Evolutionary conservation across 2,113 vertebrate genomes (phyloP), one percentile per base, ranked within the genome.

Genomic region (Sigmodon hispidus): DNA sequence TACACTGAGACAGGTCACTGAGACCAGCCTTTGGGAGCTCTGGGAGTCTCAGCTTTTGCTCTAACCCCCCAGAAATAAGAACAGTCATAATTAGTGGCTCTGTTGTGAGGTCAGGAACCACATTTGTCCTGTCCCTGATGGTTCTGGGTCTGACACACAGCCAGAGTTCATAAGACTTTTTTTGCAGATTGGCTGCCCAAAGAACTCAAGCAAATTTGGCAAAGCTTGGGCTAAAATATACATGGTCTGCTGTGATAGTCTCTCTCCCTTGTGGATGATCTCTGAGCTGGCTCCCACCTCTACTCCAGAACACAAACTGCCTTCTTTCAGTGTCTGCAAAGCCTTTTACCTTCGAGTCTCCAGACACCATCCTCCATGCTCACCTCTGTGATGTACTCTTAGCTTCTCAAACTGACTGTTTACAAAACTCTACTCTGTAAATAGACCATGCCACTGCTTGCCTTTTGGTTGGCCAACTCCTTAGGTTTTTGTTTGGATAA

Each of bases 331-430:
- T 29, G 10, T 29, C 61, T 22, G 57, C 17, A 59, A 59, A 80
- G 21, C 7, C 1, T 55, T n/a, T 34, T 57, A 45, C 5, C 31
- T 63, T 48, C 65, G 59, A 34, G 34, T 15, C 45, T 52, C 52
- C 26, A n/a, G n/a, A 69, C 21, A n/a, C 7, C 0, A 11, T 31
- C 9, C 15, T 67, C 31, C 12, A 9, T 2, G 34, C 48, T 45
- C 48, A 1, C 40, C 29, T 48, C 48, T 0, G 24, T 11, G 40
- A 40, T 7, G 5, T 6, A 22, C 1, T 63, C 45, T 52, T 24
- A 24, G 69, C n/a, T 13, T 61, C n/a, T 52, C 69, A 7, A 34
- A 31, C 0, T 5, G 75, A 7, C 40, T 0, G 9, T 59, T 45
- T 52, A 75, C 16, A 17, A 5, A 5, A 8, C 8, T 40, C 34